These are phyloP conservation scores for Erebia ligea DNA, from an alignment of 2,888 invertebrate genomes.

Conservation along the genomic window DNA sequence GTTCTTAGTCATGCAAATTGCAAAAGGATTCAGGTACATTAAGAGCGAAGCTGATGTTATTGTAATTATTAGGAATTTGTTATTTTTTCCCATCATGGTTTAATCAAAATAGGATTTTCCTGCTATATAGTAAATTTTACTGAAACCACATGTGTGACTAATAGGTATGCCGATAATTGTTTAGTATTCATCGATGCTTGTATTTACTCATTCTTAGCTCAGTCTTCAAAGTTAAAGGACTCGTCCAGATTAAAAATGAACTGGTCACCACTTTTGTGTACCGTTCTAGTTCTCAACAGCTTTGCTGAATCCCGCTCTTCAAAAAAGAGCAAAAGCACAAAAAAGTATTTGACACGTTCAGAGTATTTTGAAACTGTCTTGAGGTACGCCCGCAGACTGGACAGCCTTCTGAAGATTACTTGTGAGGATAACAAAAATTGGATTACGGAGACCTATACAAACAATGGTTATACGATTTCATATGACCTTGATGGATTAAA, in stretches of 20 bases:
- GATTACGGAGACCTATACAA: constrained; percentile 21
- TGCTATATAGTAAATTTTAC: not conserved
- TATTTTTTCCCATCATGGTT: not conserved
- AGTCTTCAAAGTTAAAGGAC: not conserved
- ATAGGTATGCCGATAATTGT: not conserved
- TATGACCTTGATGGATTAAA: constrained; percentile 18
- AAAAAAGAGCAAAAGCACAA: not conserved
- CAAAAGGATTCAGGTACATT: too few species aligned
- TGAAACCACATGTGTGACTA: not conserved
- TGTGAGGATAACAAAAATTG: constrained; percentile 19
- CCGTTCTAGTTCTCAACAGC: not conserved
- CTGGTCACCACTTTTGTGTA: not conserved
- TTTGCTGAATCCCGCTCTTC: not conserved
- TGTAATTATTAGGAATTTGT: not conserved
- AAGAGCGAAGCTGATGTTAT: too few species aligned
- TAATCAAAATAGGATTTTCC: constrained; percentile 15
- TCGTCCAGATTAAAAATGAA: constrained; percentile 9
- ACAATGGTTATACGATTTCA: constrained; percentile 18
- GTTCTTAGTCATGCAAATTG: too few species aligned
- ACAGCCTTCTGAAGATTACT: constrained; percentile 31
- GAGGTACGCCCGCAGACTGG: constrained; percentile 33
- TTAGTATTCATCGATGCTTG: not conserved
- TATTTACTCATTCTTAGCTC: not conserved
- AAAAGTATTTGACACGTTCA: constrained; percentile 18
- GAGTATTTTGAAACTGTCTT: constrained; percentile 21